Percentiles rank a stretch among this genome's conserved stretches.
Conservation (phyloP, 2,113 vertebrate genomes). For the Aviceda subcristata region DNA sequence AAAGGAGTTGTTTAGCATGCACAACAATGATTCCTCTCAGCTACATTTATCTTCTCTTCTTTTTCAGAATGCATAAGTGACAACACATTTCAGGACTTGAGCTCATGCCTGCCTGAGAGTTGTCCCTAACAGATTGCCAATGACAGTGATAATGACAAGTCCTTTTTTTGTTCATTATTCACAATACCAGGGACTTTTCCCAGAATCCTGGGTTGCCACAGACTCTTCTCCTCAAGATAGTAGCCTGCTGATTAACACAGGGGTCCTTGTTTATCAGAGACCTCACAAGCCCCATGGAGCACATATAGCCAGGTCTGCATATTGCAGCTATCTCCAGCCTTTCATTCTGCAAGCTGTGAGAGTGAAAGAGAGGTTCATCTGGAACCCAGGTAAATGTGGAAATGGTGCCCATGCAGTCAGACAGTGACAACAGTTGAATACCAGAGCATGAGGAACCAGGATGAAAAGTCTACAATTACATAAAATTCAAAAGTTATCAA, state of each 20-base stretch:
- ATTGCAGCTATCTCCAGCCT: background rate
- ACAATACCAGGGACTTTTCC: background rate
- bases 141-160: background rate
- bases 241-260: background rate
- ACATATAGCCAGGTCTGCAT: background rate
- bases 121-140: background rate
- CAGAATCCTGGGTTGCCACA: background rate
- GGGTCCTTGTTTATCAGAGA: background rate
- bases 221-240: background rate
- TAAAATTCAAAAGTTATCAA: background rate
- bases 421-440: background rate
- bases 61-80: background rate
- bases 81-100: background rate
- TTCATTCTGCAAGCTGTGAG: background rate
- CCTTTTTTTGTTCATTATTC: background rate
- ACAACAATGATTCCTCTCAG: background rate
- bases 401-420: background rate
- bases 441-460: background rate
- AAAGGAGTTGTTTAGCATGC: background rate
- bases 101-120: background rate
- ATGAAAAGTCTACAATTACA: background rate
- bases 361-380: background rate
- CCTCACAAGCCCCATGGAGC: background rate
- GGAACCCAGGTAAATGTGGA: background rate
- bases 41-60: background rate